These are phyloP conservation scores for Malurus leucopterus DNA, from an alignment of 2,797 vertebrate species.

Conservation along the genomic window DNA sequence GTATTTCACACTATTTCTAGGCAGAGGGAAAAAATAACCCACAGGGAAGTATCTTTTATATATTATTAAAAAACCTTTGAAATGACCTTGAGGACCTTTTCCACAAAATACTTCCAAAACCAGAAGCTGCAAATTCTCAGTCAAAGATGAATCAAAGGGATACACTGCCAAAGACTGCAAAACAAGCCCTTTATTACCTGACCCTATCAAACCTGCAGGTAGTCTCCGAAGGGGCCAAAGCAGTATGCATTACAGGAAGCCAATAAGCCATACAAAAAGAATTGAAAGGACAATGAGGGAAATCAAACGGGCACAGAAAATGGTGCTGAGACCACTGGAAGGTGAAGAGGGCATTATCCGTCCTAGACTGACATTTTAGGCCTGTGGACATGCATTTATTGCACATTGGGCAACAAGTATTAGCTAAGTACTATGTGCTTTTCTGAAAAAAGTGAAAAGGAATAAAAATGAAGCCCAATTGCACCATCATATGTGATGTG, in stretches of 20 bases:
- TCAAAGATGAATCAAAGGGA: slow-evolving; percentile 47
- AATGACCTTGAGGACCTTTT: slow-evolving; percentile 27
- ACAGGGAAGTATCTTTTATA: neutral
- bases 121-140: slow-evolving; percentile 33
- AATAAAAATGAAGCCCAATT: neutral
- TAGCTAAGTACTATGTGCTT: neutral
- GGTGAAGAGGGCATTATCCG: neutral
- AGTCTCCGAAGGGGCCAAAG: slow-evolving; percentile 2
- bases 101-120: slow-evolving; percentile 25
- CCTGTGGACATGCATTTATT: neutral
- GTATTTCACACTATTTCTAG: neutral
- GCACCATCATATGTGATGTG: neutral
- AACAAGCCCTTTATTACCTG: neutral
- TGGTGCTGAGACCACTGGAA: neutral
- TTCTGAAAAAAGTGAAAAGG: neutral
- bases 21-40: neutral
- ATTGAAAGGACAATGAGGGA: neutral
- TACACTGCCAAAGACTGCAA: neutral
- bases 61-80: slow-evolving; percentile 36
- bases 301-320: neutral
- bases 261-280: neutral
- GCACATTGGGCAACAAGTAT: neutral
- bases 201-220: slow-evolving; percentile 9
- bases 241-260: neutral
- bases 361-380: neutral